Percentiles rank a stretch among this genome's conserved stretches.
Conservation (phyloP, 2,797 vertebrate species). For the Falco naumanni region DNA sequence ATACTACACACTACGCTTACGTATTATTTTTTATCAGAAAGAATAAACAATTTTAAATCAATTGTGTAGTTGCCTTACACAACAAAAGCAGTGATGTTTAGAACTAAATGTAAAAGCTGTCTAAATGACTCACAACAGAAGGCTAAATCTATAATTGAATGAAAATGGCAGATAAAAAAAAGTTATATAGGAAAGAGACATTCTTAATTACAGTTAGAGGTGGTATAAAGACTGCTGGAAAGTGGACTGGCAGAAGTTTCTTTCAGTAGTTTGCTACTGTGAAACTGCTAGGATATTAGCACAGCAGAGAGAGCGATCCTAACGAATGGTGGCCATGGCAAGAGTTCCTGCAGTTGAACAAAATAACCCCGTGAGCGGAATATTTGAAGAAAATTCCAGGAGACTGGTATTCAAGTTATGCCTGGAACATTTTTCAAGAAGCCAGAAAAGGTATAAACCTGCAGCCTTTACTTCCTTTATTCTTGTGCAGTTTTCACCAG, state of each 20-base stretch:
- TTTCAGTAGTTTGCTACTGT: neutral
- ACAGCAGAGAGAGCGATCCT: neutral
- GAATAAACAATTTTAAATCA: neutral
- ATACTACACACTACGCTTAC: neutral
- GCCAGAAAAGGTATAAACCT: neutral
- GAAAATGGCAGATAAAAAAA: neutral
- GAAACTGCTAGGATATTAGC: neutral
- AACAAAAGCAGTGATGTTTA: neutral
- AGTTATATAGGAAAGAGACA: neutral
- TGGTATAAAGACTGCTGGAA: neutral
- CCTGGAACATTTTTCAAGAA: neutral
- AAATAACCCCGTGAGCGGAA: neutral
- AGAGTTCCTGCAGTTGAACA: neutral
- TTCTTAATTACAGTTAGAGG: neutral
- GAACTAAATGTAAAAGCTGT: neutral
- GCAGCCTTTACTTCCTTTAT: neutral
- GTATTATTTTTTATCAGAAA: neutral
- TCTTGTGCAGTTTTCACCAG: neutral
- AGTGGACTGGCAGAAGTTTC: neutral
- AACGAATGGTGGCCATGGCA: neutral
- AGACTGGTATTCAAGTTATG: neutral
- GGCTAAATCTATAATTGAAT: neutral
- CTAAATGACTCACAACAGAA: neutral
- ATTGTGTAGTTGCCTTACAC: neutral
- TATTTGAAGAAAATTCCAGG: neutral